These are phyloP conservation scores for Anarhynchus alexandrinus DNA, from an alignment of 2,113 vertebrate species.

Conservation along the genomic window DNA sequence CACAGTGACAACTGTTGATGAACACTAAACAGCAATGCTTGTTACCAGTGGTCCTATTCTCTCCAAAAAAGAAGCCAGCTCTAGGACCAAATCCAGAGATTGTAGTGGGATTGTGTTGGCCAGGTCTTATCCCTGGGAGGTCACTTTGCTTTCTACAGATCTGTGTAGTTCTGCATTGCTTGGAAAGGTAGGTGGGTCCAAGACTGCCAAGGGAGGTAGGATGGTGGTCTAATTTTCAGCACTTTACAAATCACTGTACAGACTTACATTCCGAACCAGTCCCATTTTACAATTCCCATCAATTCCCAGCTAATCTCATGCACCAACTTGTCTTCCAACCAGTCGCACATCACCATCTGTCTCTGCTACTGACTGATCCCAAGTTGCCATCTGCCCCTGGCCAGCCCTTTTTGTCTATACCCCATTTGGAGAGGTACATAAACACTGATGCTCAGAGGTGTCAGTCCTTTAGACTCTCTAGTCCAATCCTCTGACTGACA, in stretches of 20 bases:
- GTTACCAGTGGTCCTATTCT: not conserved
- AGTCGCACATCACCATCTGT: not conserved
- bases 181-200: not conserved
- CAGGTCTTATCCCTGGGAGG: not conserved
- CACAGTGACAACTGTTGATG: slow-evolving; percentile 26
- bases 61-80: not conserved
- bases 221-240: not conserved
- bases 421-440: not conserved
- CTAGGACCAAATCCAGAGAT: slow-evolving; percentile 9
- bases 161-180: not conserved
- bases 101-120: not conserved
- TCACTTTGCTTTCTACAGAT: not conserved
- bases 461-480: not conserved
- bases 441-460: not conserved
- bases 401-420: not conserved
- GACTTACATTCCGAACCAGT: not conserved
- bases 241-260: not conserved
- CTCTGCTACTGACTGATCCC: slow-evolving; percentile 16
- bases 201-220: not conserved
- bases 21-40: not conserved
- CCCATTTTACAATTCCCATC: not conserved
- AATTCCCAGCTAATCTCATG: slow-evolving; percentile 4
- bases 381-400: slow-evolving; percentile 24
- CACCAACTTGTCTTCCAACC: slow-evolving; percentile 30
- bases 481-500: not conserved